phyloP scores from a whole-genome alignment of 2,888 invertebrate species.

The Athalia cordata region DNA sequence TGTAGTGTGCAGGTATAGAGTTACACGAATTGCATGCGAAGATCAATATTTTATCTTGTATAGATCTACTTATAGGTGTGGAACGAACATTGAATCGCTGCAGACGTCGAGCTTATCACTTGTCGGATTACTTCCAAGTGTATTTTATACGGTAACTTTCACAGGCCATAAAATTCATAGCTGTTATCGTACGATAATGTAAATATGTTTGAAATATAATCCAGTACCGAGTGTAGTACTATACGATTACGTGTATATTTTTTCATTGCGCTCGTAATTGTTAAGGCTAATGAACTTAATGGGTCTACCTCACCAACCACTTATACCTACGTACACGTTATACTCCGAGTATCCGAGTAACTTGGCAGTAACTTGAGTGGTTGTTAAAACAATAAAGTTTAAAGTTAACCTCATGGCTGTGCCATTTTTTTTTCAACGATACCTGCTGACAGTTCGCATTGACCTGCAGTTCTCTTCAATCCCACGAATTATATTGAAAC shows the following conservation, averaged over 20 bases:
- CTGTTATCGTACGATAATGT: too few species aligned
- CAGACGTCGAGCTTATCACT: not conserved
- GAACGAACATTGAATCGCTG: too few species aligned
- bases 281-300: slow-evolving; percentile 24
- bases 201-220: slow-evolving; percentile 24
- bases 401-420: slow-evolving; percentile 17
- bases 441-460: not conserved
- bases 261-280: not conserved
- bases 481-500: not conserved
- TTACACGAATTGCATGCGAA: too few species aligned
- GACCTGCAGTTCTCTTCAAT: not conserved
- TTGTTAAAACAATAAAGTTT: slow-evolving; percentile 34
- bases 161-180: slow-evolving; percentile 19
- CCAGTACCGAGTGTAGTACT: not conserved
- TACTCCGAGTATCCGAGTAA: not conserved
- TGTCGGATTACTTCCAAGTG: not conserved
- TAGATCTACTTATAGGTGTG: too few species aligned
- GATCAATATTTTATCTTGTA: too few species aligned
- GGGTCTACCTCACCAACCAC: not conserved
- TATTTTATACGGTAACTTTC: not conserved
- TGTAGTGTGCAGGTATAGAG: too few species aligned
- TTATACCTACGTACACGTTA: not conserved
- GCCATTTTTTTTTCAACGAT: slow-evolving; percentile 20
- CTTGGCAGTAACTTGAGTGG: slow-evolving; percentile 19
- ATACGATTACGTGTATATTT: not conserved